Evolutionary conservation across 2,113 vertebrate species (phyloP), one percentile per base, ranked within the genome.

Genomic region (Penelope pileata): DNA sequence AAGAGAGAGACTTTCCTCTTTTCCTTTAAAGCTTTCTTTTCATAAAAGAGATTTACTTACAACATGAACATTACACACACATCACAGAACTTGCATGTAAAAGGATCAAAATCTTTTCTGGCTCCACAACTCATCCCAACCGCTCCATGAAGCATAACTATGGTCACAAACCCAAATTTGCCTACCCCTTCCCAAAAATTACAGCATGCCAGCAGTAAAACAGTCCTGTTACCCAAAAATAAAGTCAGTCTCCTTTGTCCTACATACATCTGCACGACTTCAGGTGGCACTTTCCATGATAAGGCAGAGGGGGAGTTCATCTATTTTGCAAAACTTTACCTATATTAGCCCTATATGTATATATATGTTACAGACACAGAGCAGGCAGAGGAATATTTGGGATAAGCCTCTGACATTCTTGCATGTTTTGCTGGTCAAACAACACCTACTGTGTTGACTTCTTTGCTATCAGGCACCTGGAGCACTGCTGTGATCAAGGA

Each of bases 11-110:
- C n/a, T 48, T 81, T 38, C 30, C 70, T n/a, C n/a, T 69, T 64
- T 66, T 62, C 34, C 73, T 81, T 80, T 74, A 87, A 83, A 76
- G 67, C 38, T 82, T 79, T 30, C 18, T 89, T 91, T 93, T 94
- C 19, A 0, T 75, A 85, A 63, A 17, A 80, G 63, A 75, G 76
- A 69, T 86, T 92, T 94, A 93, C 69, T 68, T 93, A 93, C 12
- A 94, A 81, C 48, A 69, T 60, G 45, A 88, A 83, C 12, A 68
- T 40, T 81, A 85, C 56, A 77, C 24, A n/a, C 6, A 48, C 45
- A 74, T 36, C 26, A 77, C 62, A 10, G 8, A 95, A 88, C 19
- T 66, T 63, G 63, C 30, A 79, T 2, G 3, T 43, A 66, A 67
- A 72, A 74, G 38, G 67, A 87, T 53, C 50, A 84, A 58, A 87